Evolutionary conservation across 2,797 vertebrate genomes (phyloP).

Genomic region (Cetoscarus ocellatus): DNA sequence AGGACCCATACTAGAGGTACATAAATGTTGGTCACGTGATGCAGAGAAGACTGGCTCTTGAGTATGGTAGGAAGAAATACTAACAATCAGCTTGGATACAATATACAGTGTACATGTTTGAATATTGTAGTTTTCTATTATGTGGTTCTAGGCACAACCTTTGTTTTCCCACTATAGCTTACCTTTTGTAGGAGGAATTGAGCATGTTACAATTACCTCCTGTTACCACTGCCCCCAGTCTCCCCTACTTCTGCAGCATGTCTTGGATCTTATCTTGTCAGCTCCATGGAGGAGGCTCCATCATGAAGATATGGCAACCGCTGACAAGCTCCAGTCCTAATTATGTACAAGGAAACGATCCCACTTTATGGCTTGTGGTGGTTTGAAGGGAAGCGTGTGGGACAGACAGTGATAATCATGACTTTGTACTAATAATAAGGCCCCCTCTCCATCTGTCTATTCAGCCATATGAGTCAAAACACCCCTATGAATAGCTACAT

Average conservation of each 20-base stretch:
- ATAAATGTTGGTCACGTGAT: too few species aligned
- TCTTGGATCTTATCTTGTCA: constrained; percentile 56
- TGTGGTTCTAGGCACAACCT: too few species aligned
- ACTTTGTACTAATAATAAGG: constrained; percentile 23
- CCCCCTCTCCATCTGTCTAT: constrained; percentile 2
- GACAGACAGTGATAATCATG: constrained; percentile 34
- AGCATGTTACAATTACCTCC: too few species aligned
- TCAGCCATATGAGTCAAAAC: background rate
- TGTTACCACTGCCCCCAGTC: too few species aligned
- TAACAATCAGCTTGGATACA: too few species aligned
- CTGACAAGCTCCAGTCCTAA: constrained; percentile 79
- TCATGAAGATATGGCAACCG: constrained; percentile 81
- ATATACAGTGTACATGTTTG: too few species aligned
- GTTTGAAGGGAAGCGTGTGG: constrained; percentile 58
- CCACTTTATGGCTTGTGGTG: constrained; percentile 62
- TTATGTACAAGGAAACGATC: constrained; percentile 73
- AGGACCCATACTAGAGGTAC: too few species aligned
- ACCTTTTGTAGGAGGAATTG: too few species aligned
- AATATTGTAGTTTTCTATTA: too few species aligned
- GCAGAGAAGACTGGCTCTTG: too few species aligned
- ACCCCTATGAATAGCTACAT: constrained; percentile 1
- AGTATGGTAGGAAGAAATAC: too few species aligned
- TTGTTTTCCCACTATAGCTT: too few species aligned
- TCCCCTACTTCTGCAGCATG: constrained; percentile 31
- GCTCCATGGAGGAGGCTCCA: constrained; percentile 77